phyloP scores from a whole-genome alignment of 2,797 vertebrate genomes.

The Siniperca obscura region DNA sequence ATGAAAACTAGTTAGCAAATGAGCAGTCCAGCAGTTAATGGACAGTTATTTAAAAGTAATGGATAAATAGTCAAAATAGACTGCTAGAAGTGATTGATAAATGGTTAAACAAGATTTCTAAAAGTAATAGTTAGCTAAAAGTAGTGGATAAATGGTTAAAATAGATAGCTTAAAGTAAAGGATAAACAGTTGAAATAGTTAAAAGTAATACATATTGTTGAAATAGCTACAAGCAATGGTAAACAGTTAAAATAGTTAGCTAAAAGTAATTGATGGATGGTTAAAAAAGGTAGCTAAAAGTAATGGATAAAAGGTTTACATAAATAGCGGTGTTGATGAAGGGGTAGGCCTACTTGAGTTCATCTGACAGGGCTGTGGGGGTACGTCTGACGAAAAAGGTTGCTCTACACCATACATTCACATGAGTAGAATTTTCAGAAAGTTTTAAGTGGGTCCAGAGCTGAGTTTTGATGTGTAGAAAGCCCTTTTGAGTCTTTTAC shows the following conservation, averaged over 20 bases:
- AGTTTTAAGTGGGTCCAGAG: not conserved
- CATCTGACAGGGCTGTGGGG: not conserved
- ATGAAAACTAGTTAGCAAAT: not conserved
- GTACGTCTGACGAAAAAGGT: not conserved
- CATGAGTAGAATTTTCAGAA: not conserved
- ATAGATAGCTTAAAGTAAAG: not conserved
- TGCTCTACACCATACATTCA: not conserved
- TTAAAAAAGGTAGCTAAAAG: not conserved
- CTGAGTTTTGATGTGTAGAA: not conserved
- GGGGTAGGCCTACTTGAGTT: not conserved
- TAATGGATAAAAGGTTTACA: not conserved
- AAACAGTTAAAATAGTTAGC: not conserved
- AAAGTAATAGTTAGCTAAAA: not conserved
- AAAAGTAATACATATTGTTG: not conserved
- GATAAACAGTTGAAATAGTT: not conserved
- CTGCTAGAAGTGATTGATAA: not conserved
- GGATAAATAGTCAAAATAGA: not conserved
- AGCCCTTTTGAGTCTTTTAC: not conserved
- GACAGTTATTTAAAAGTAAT: not conserved
- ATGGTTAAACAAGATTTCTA: not conserved
- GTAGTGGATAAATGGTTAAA: not conserved
- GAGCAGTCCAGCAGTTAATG: not conserved
- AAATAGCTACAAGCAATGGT: no score
- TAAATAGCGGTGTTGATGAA: not conserved
- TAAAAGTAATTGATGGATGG: not conserved